phyloP scores from a whole-genome alignment of 2,888 invertebrate species.

The Girardia tigrina region DNA sequence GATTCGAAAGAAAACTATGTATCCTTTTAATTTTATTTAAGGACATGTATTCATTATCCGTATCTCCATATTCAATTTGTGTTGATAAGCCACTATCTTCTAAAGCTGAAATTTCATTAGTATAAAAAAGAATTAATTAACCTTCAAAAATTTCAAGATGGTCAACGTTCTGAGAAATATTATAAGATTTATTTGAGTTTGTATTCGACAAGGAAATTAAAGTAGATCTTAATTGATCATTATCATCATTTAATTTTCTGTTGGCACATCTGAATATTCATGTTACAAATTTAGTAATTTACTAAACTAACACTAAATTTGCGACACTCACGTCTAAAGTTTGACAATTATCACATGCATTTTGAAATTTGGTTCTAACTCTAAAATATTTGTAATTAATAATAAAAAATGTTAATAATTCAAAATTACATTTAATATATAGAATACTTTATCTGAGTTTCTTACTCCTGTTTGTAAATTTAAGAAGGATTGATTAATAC shows the following conservation, averaged over 20 bases:
- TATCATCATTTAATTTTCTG: constrained; percentile 1
- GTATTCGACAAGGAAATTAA: constrained; percentile 14
- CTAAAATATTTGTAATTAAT: too few species aligned
- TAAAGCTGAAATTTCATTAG: background rate
- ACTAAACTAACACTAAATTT: background rate
- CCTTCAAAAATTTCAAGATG: background rate
- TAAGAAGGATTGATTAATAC: too few species aligned
- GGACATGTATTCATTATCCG: background rate
- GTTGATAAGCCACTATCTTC: background rate
- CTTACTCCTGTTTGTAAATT: too few species aligned
- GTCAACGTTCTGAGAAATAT: background rate
- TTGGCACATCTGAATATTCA: background rate
- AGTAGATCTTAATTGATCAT: background rate
- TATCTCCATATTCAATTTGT: constrained; percentile 2
- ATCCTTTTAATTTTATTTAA: background rate
- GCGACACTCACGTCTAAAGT: background rate
- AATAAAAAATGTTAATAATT: too few species aligned
- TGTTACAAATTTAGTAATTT: too few species aligned
- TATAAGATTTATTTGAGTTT: background rate
- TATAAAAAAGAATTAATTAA: background rate
- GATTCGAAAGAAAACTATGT: background rate
- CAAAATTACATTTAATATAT: too few species aligned
- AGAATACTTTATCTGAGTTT: too few species aligned
- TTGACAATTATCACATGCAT: constrained; percentile 11
- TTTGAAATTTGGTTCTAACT: background rate